These are phyloP conservation scores for Campylomormyrus numenius DNA, from an alignment of 2,113 vertebrate genomes.

Conservation along the genomic window DNA sequence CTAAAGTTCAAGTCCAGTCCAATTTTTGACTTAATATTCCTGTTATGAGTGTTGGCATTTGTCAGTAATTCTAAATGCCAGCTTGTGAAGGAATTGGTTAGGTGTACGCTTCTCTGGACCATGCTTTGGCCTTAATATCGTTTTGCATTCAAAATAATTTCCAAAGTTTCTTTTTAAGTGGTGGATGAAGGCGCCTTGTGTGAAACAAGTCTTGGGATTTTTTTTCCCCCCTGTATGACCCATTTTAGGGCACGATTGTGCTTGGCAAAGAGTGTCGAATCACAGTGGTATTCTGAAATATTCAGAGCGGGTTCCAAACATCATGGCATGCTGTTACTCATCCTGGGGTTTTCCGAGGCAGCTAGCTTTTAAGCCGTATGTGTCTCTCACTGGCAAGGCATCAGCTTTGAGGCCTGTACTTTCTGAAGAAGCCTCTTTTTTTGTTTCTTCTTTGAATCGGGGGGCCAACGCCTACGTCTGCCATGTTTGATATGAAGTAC, in stretches of 20 bases:
- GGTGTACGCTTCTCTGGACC: not conserved
- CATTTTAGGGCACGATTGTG: not conserved
- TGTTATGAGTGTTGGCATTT: conserved; percentile 8
- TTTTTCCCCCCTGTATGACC: not conserved
- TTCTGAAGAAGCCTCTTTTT: not conserved
- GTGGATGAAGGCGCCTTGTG: not conserved
- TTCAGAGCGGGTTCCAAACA: not conserved
- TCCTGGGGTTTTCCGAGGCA: not conserved
- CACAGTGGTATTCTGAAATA: not conserved
- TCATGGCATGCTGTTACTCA: not conserved
- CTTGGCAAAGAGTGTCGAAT: not conserved
- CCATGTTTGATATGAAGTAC: not conserved
- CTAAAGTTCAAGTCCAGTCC: conserved; percentile 5
- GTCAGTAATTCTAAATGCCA: conserved; percentile 7
- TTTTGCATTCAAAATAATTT: not conserved
- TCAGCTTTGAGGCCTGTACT: not conserved
- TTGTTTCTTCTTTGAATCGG: not conserved
- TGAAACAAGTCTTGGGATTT: not conserved
- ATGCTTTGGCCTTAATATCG: not conserved
- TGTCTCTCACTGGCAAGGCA: not conserved
- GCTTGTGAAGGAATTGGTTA: not conserved
- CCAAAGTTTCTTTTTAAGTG: not conserved
- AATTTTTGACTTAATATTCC: not conserved
- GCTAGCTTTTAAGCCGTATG: not conserved
- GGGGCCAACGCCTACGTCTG: not conserved